Evolutionary conservation across 2,797 vertebrate species (phyloP).

Genomic region (Scarus forsteni): DNA sequence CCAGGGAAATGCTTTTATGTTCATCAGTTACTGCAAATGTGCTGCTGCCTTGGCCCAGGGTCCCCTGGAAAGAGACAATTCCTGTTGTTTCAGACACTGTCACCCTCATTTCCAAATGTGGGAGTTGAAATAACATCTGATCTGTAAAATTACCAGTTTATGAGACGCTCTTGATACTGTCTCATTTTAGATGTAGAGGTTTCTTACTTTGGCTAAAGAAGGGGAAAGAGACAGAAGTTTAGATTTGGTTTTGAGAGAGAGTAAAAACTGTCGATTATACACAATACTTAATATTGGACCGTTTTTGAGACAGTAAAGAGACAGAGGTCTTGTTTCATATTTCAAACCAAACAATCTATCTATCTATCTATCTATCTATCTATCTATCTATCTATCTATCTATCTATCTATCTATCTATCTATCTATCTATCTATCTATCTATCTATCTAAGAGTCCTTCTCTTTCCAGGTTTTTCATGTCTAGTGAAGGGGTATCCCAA

Average conservation of each 20-base stretch:
- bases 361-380: too few species aligned
- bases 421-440: too few species aligned
- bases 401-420: too few species aligned
- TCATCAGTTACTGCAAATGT: slow-evolving; percentile 44
- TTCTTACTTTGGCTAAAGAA: not conserved
- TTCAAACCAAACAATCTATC: too few species aligned
- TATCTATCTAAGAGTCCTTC: too few species aligned
- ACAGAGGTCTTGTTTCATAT: too few species aligned
- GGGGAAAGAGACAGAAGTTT: slow-evolving; percentile 2
- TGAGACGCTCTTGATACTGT: not conserved
- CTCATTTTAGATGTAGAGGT: not conserved
- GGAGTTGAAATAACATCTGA: not conserved
- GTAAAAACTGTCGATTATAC: too few species aligned
- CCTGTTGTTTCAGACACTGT: slow-evolving; percentile 10
- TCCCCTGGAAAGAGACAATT: slow-evolving; percentile 17
- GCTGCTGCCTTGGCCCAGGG: slow-evolving; percentile 33
- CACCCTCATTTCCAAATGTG: slow-evolving; percentile 5
- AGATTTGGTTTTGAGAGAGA: slow-evolving; percentile 1
- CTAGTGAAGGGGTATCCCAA: too few species aligned
- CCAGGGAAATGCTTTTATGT: slow-evolving; percentile 38
- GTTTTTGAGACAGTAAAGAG: too few species aligned
- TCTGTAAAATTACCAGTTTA: not conserved
- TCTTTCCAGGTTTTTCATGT: too few species aligned
- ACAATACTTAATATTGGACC: too few species aligned
- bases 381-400: too few species aligned